phyloP scores from a whole-genome alignment of 2,113 vertebrate species.

The Murina feae region DNA sequence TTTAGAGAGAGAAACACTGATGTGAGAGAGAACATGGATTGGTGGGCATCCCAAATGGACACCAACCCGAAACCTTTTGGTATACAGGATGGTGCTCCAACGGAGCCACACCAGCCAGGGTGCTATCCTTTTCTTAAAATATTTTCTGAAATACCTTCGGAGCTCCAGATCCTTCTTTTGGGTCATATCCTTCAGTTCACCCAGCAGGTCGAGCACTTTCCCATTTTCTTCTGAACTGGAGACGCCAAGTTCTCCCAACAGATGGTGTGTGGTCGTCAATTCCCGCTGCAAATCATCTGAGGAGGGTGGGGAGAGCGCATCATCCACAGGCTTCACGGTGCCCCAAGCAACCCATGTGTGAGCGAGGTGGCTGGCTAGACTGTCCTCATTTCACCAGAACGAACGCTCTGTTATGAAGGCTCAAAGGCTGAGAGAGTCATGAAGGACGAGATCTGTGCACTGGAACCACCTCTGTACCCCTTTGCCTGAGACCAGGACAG shows the following conservation, averaged over 20 bases:
- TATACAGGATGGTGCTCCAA: too few relatives aligned
- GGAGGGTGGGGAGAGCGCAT: background rate
- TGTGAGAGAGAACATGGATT: too few relatives aligned
- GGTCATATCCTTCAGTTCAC: constrained; percentile 61
- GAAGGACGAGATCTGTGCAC: fast-evolving
- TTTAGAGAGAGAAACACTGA: too few relatives aligned
- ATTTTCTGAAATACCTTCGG: constrained; percentile 71
- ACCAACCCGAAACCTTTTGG: too few relatives aligned
- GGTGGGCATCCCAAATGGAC: too few relatives aligned
- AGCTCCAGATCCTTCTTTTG: constrained; percentile 66
- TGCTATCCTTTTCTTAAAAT: background rate
- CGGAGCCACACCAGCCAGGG: too few relatives aligned
- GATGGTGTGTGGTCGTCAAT: constrained; percentile 55
- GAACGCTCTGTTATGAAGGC: background rate
- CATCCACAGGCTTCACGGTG: background rate
- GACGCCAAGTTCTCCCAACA: constrained; percentile 68
- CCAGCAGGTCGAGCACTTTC: constrained; percentile 23
- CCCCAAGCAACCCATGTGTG: fast-evolving
- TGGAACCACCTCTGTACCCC: too few relatives aligned
- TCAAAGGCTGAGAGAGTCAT: background rate
- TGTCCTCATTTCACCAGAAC: fast-evolving
- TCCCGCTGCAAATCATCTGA: constrained; percentile 73
- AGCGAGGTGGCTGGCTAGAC: background rate
- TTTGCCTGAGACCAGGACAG: background rate
- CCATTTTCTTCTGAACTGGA: background rate